Percentiles rank a stretch among this genome's conserved stretches.
phyloP scores from a whole-genome alignment of 2,888 invertebrate species.

The Drosophila melanosoma region DNA sequence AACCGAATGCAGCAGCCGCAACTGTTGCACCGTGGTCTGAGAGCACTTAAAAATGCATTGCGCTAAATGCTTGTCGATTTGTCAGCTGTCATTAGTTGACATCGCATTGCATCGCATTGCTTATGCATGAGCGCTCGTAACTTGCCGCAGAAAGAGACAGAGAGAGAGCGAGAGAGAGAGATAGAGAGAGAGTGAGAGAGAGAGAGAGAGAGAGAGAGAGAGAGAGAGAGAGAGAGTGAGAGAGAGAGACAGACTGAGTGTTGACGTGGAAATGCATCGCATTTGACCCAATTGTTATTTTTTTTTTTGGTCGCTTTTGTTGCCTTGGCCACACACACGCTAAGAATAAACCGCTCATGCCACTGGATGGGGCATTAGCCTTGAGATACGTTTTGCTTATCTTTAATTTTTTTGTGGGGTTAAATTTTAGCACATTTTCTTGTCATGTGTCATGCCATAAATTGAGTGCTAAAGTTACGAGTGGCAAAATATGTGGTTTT shows the following conservation, averaged over 20 bases:
- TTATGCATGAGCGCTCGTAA: slow-evolving; percentile 29
- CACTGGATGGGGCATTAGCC: slow-evolving; percentile 57
- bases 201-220: not conserved
- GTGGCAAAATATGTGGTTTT: not conserved
- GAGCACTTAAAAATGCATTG: slow-evolving; percentile 35
- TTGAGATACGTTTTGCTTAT: slow-evolving; percentile 31
- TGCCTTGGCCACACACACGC: slow-evolving; percentile 63
- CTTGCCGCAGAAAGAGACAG: slow-evolving; percentile 3
- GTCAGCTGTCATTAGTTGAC: slow-evolving; percentile 40
- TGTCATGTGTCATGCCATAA: slow-evolving; percentile 20
- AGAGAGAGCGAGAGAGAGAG: not conserved
- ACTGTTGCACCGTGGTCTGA: slow-evolving; percentile 59
- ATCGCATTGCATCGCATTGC: slow-evolving; percentile 13
- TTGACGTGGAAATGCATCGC: slow-evolving; percentile 28
- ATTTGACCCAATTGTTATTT: slow-evolving; percentile 58
- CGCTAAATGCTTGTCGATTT: slow-evolving; percentile 39
- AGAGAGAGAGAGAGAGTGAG: not conserved
- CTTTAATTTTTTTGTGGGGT: not conserved
- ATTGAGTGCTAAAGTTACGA: slow-evolving; percentile 10
- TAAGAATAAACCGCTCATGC: slow-evolving; percentile 53
- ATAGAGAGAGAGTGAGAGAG: not conserved
- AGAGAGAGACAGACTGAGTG: not conserved
- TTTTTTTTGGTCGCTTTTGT: slow-evolving; percentile 24
- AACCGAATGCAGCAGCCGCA: slow-evolving; percentile 44
- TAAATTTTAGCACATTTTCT: slow-evolving; percentile 13